Conservation (phyloP, 2,888 invertebrate species). For the Brachylomia viminalis region DNA sequence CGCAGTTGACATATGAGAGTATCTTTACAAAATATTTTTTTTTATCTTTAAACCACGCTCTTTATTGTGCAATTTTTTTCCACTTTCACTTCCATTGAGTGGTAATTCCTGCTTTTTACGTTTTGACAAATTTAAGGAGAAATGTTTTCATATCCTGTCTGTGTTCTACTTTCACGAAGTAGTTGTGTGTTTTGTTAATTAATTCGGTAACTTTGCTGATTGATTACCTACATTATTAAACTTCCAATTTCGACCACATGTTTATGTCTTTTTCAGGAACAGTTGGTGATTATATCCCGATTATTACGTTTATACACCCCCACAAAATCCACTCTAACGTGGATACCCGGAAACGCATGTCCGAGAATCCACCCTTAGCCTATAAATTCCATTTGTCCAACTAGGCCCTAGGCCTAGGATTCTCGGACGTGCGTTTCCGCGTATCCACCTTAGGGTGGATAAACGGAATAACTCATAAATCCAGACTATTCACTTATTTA, state of each 20-base stretch:
- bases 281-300: not conserved
- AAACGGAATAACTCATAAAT: no score
- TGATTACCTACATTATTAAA: not conserved
- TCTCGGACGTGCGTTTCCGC: no score
- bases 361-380: no score
- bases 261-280: not conserved
- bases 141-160: not conserved
- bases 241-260: not conserved
- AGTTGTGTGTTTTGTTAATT: not conserved
- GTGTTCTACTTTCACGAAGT: not conserved
- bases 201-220: not conserved
- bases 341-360: no score
- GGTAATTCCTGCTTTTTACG: not conserved
- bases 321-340: no score
- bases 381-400: no score
- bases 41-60: not conserved
- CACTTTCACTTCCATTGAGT: not conserved
- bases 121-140: not conserved
- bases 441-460: no score
- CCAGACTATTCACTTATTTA: not conserved
- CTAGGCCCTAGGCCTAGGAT: no score
- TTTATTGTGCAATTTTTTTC: no score
- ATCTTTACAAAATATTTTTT: not conserved
- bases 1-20: conserved; percentile 9
- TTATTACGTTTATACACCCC: no score